phyloP scores from a whole-genome alignment of 2,888 invertebrate genomes.

The Bruchidius siliquastri region DNA sequence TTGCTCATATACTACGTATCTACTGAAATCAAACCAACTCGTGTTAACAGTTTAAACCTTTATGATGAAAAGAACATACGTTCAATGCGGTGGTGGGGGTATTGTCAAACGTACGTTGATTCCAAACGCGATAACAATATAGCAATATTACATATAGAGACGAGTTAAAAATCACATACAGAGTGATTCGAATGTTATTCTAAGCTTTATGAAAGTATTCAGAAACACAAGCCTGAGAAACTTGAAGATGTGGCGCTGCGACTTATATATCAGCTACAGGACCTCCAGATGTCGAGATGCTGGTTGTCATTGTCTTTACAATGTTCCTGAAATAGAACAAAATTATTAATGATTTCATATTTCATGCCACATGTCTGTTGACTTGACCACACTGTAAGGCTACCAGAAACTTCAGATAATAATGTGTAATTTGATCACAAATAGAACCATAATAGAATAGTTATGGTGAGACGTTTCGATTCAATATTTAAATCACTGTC shows the following conservation, averaged over 20 bases:
- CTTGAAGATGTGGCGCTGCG: conserved; percentile 29
- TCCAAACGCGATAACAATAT: background rate
- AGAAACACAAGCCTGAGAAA: conserved; percentile 42
- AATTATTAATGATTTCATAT: conserved; percentile 2
- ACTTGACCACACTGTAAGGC: too few relatives aligned
- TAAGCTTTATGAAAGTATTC: conserved; percentile 28
- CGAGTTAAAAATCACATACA: background rate
- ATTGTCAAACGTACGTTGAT: background rate
- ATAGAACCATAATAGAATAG: too few relatives aligned
- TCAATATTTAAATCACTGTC: too few relatives aligned
- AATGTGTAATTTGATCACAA: too few relatives aligned
- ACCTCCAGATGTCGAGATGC: conserved; percentile 66
- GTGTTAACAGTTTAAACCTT: background rate
- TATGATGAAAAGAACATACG: background rate
- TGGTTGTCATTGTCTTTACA: conserved; percentile 65
- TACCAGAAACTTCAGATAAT: too few relatives aligned
- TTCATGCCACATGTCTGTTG: too few relatives aligned
- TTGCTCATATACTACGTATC: background rate
- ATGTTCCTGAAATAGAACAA: conserved; percentile 54
- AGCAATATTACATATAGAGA: background rate
- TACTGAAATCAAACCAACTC: background rate
- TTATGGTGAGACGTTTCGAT: too few relatives aligned
- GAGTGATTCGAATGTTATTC: background rate
- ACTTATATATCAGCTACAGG: conserved; percentile 56
- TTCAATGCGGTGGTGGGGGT: background rate